These are phyloP conservation scores for Eurypyga helias DNA, from an alignment of 2,113 vertebrate species.

Conservation along the genomic window DNA sequence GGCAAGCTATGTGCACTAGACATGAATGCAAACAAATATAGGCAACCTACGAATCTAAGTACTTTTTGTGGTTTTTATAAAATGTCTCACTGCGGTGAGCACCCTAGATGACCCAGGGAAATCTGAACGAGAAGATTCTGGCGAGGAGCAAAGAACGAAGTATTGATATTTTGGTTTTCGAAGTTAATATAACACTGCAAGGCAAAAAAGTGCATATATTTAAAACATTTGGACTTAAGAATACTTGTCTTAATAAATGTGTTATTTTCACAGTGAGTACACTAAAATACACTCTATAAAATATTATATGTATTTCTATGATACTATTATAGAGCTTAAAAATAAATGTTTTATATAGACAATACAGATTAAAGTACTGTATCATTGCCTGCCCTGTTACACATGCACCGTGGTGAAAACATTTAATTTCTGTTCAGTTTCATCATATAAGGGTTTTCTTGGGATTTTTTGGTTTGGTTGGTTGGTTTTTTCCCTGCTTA, in stretches of 20 bases:
- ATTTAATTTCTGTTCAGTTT: not conserved
- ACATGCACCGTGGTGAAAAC: not conserved
- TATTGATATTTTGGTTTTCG: constrained; percentile 59
- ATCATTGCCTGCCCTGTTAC: constrained; percentile 40
- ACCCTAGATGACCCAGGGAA: constrained; percentile 13
- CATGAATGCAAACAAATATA: constrained; percentile 95
- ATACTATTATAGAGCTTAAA: constrained; percentile 75
- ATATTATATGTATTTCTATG: constrained; percentile 81
- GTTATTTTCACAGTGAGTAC: constrained; percentile 83
- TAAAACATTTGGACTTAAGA: constrained; percentile 65
- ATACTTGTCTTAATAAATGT: constrained; percentile 80
- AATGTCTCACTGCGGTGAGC: constrained; percentile 21
- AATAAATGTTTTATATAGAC: constrained; percentile 82
- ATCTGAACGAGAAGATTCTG: not conserved
- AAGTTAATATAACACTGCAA: constrained; percentile 33
- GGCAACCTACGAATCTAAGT: not conserved
- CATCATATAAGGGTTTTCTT: not conserved
- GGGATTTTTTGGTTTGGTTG: not conserved
- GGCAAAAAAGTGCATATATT: constrained; percentile 64
- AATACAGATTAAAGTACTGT: constrained; percentile 70
- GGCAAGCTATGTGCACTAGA: constrained; percentile 95
- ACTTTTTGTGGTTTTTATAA: constrained; percentile 63
- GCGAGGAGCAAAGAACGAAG: constrained; percentile 19
- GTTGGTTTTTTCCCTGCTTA: not conserved
- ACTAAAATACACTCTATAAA: constrained; percentile 73